These are phyloP conservation scores for Echinops telfairi DNA, from an alignment of 2,113 vertebrate genomes.

Conservation along the genomic window DNA sequence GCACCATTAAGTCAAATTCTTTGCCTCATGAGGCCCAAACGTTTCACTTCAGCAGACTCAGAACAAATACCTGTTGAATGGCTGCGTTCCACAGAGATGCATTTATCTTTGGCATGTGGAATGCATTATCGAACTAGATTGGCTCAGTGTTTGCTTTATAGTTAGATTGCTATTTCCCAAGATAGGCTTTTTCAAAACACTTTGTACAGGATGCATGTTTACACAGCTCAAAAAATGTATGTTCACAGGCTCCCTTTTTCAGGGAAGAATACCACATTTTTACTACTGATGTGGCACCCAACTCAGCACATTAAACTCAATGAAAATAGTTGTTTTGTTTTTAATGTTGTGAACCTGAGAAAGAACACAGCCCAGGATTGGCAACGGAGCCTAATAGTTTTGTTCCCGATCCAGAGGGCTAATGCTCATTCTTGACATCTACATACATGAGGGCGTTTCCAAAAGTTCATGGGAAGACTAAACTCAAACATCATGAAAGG, in stretches of 20 bases:
- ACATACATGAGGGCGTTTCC: too few relatives aligned
- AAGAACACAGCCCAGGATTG: background rate
- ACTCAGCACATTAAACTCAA: too few relatives aligned
- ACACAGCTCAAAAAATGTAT: too few relatives aligned
- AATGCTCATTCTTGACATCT: background rate
- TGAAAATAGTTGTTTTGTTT: background rate
- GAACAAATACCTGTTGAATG: background rate
- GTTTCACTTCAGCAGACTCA: background rate
- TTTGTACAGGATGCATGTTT: too few relatives aligned
- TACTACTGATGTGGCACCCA: too few relatives aligned
- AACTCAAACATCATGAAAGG: too few relatives aligned
- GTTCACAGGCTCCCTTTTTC: too few relatives aligned
- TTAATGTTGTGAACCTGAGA: background rate
- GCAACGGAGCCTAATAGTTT: background rate
- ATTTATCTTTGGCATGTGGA: background rate
- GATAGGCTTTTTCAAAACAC: background rate
- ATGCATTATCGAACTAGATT: background rate
- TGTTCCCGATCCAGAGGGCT: background rate
- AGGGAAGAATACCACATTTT: too few relatives aligned
- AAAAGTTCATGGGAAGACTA: too few relatives aligned
- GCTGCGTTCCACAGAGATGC: background rate
- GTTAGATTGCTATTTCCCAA: background rate
- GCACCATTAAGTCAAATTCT: background rate
- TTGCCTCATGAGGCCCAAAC: background rate
- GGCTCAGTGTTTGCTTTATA: background rate